Conservation (phyloP, 2,888 invertebrate genomes). For the Scaptomyza caliginosa region DNA sequence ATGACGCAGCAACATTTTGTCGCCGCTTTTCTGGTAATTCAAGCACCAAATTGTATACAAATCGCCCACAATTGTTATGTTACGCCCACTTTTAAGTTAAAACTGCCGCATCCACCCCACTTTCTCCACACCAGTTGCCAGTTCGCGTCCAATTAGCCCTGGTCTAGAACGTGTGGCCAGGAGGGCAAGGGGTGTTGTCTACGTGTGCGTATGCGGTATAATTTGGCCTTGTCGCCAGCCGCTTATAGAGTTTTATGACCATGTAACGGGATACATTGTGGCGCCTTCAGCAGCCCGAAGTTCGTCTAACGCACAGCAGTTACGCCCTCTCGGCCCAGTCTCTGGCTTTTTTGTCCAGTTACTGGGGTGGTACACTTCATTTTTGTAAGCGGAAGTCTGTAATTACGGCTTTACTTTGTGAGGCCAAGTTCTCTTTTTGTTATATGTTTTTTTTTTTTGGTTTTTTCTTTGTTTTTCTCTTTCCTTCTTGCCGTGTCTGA, state of each 20-base stretch:
- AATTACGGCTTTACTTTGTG: constrained; percentile 64
- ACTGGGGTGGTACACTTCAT: constrained; percentile 37
- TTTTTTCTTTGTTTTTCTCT: neutral
- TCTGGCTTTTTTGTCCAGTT: constrained; percentile 10
- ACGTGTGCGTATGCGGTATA: constrained; percentile 70
- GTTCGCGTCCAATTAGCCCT: constrained; percentile 65
- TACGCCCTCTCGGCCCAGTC: neutral
- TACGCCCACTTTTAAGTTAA: constrained; percentile 70
- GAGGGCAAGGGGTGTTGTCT: neutral
- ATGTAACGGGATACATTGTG: constrained; percentile 77
- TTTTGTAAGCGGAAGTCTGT: constrained; percentile 65
- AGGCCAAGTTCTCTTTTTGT: constrained; percentile 46
- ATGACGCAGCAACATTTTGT: constrained; percentile 73
- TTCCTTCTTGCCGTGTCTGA: constrained; percentile 1
- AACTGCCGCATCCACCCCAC: neutral
- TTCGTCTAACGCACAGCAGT: constrained; percentile 13
- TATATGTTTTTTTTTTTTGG: neutral
- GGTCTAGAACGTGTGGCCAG: constrained; percentile 17
- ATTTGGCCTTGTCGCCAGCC: constrained; percentile 67
- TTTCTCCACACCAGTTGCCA: neutral
- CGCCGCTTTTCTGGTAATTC: constrained; percentile 71
- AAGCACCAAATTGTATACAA: constrained; percentile 77
- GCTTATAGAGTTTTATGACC: constrained; percentile 71
- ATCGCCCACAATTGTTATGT: constrained; percentile 71
- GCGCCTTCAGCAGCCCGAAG: constrained; percentile 70